A percentile compares a stretch with the other conserved stretches of the same genome.
Evolutionary conservation across 1,140 invertebrate species (phyloP).

Genomic region (Nasonia giraulti): DNA sequence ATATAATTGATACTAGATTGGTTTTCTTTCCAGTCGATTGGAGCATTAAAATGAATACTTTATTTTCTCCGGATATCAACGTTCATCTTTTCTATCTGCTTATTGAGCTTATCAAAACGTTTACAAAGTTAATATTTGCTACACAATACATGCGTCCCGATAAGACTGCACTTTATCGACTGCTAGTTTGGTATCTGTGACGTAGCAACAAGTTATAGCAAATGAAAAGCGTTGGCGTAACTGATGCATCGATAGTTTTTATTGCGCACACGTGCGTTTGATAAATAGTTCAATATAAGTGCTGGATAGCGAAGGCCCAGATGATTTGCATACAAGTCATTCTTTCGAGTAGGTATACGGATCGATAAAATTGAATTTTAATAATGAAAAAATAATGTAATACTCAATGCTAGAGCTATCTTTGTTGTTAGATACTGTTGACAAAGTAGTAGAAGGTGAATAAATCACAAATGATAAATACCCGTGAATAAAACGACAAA

Average conservation of each 20-base stretch:
- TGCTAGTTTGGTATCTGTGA: not conserved
- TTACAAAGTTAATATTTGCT: slow-evolving; percentile 3
- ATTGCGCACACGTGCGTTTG: not conserved
- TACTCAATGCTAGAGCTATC: too few relatives aligned
- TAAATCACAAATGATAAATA: not conserved
- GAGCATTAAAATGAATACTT: too few relatives aligned
- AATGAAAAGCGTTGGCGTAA: not conserved
- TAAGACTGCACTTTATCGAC: not conserved
- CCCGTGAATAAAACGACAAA: not conserved
- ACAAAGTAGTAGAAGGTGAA: not conserved
- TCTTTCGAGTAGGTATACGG: too few relatives aligned
- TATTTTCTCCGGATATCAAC: too few relatives aligned
- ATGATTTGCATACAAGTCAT: not conserved
- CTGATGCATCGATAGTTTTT: slow-evolving; percentile 11
- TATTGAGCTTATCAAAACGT: not conserved
- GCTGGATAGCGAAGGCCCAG: not conserved
- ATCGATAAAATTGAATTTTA: too few relatives aligned
- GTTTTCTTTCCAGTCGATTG: too few relatives aligned
- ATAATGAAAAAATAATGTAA: too few relatives aligned
- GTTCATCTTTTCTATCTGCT: not conserved
- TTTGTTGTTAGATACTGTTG: too few relatives aligned
- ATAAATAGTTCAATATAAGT: slow-evolving; percentile 2
- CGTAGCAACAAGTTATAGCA: not conserved
- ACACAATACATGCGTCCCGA: not conserved
- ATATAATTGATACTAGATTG: too few relatives aligned